Conservation (phyloP, 1,140 invertebrate genomes). For the Alviniconcha marisindica region DNA sequence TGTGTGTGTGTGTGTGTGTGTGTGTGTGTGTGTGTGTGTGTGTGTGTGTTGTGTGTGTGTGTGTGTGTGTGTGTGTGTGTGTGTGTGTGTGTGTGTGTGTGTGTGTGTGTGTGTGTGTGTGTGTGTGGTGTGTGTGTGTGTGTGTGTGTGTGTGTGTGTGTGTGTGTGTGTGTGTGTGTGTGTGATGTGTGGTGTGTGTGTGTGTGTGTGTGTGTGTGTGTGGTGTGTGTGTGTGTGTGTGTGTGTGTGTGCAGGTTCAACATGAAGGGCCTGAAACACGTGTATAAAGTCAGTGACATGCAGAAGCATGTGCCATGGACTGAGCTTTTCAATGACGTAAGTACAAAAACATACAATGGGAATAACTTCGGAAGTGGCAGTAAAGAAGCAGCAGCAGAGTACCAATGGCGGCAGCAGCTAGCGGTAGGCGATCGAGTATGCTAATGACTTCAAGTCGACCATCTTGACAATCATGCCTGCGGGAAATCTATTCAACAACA, state of each 20-base stretch:
- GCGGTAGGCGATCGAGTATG: no score
- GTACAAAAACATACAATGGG: no score
- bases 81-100: neutral
- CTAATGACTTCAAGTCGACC: no score
- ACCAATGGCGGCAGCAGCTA: no score
- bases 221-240: neutral
- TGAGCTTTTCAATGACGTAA: neutral
- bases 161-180: neutral
- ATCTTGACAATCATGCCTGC: no score
- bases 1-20: conserved; percentile 11
- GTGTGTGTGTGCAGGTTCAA: conserved; percentile 30
- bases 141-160: neutral
- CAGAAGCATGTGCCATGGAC: neutral
- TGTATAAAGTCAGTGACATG: conserved; percentile 31
- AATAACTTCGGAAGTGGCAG: no score
- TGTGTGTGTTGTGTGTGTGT: no score
- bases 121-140: neutral
- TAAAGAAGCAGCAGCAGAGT: no score
- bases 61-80: conserved; percentile 10
- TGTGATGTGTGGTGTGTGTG: neutral
- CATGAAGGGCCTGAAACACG: conserved; percentile 28
- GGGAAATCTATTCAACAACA: no score
- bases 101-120: neutral
- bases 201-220: conserved; percentile 14
- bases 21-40: no score